Evolutionary conservation across 2,888 invertebrate species (phyloP).

Genomic region (Eristalinus aeneus): DNA sequence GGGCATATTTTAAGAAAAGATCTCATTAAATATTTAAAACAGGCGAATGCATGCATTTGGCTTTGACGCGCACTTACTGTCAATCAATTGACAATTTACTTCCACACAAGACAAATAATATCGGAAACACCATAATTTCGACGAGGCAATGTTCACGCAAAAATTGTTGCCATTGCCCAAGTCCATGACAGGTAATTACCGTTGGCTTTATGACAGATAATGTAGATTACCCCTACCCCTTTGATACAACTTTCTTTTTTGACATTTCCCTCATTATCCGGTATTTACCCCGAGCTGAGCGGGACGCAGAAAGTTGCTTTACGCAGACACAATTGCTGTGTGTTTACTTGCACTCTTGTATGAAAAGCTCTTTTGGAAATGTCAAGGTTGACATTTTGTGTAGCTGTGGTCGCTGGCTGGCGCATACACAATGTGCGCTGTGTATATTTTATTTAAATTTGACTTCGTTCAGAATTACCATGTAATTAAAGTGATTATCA

Average conservation of each 20-base stretch:
- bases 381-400: conserved; percentile 39
- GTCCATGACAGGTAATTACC: conserved; percentile 5
- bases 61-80: not conserved
- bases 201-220: not conserved
- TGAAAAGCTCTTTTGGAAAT: not conserved
- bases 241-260: not conserved
- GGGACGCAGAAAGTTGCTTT: not conserved
- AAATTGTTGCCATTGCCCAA: not conserved
- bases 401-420: not conserved
- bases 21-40: not conserved
- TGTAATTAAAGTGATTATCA: conserved; percentile 26
- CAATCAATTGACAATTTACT: not conserved
- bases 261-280: not conserved
- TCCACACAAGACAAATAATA: not conserved
- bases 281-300: not conserved
- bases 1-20: not conserved
- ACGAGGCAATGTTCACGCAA: not conserved
- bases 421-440: not conserved
- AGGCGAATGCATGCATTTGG: not conserved
- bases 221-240: not conserved
- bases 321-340: conserved; percentile 20
- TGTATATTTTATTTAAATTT: conserved; percentile 3
- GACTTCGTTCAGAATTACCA: conserved; percentile 9
- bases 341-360: not conserved
- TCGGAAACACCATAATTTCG: not conserved